phyloP scores from a whole-genome alignment of 2,113 vertebrate genomes.

The Stictonetta naevosa region DNA sequence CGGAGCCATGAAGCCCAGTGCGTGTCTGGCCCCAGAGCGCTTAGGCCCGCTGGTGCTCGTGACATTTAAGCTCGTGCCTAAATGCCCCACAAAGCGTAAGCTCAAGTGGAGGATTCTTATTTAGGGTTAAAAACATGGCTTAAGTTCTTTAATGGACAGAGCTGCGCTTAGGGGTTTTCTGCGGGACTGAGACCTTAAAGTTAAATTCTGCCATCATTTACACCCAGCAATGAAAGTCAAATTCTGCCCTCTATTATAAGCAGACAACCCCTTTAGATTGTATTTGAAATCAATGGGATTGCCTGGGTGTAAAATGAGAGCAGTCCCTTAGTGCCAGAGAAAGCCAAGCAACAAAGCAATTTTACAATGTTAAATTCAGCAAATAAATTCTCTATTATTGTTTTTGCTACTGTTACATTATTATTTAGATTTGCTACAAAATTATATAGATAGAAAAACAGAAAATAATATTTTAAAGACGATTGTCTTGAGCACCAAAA shows the following conservation, averaged over 20 bases:
- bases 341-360: slow-evolving; percentile 60
- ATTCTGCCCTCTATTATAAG: slow-evolving; percentile 71
- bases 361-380: slow-evolving; percentile 42
- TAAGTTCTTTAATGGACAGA: slow-evolving; percentile 38
- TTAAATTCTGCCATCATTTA: slow-evolving; percentile 56
- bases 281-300: slow-evolving; percentile 68
- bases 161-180: slow-evolving; percentile 35
- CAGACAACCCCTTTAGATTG: slow-evolving; percentile 61
- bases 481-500: slow-evolving; percentile 20
- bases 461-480: slow-evolving; percentile 37
- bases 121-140: slow-evolving; percentile 52
- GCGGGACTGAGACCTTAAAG: slow-evolving; percentile 42
- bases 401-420: slow-evolving; percentile 34
- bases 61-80: background rate
- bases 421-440: slow-evolving; percentile 46
- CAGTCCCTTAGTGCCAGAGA: slow-evolving; percentile 46
- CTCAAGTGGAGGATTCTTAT: background rate
- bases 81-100: background rate
- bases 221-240: slow-evolving; percentile 63
- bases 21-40: background rate
- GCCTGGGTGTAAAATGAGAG: slow-evolving; percentile 63
- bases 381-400: slow-evolving; percentile 49
- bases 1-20: background rate
- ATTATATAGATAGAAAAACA: background rate
- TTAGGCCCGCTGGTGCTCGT: background rate